These are phyloP conservation scores for Semaprochilodus insignis DNA, from an alignment of 2,797 vertebrate species.

Conservation along the genomic window DNA sequence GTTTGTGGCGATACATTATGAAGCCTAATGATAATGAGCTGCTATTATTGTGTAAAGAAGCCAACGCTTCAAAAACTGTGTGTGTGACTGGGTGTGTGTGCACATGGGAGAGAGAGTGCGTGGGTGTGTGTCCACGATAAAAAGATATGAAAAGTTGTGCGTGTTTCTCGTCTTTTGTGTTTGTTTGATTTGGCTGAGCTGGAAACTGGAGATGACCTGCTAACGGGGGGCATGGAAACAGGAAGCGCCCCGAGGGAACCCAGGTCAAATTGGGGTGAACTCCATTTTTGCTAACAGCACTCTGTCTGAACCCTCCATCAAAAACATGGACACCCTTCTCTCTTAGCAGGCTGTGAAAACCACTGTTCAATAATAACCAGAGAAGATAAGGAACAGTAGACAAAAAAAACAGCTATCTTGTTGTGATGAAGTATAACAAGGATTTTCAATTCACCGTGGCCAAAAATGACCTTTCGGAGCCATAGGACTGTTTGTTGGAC, in stretches of 20 bases:
- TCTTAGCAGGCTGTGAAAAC: constrained; percentile 60
- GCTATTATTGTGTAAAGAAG: constrained; percentile 71
- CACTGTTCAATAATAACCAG: constrained; percentile 47
- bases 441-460: constrained; percentile 55
- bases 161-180: constrained; percentile 78
- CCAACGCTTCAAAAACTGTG: constrained; percentile 47
- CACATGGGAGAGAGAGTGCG: not conserved
- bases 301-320: constrained; percentile 65
- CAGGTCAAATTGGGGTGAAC: constrained; percentile 67
- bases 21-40: constrained; percentile 60
- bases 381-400: constrained; percentile 38
- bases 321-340: constrained; percentile 56
- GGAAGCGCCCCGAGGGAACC: constrained; percentile 55
- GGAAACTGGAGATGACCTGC: constrained; percentile 70
- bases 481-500: constrained; percentile 56
- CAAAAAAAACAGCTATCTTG: constrained; percentile 45
- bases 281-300: constrained; percentile 68
- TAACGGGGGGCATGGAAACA: constrained; percentile 62
- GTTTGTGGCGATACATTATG: constrained; percentile 47
- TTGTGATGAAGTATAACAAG: constrained; percentile 46
- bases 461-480: constrained; percentile 57
- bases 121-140: constrained; percentile 38
- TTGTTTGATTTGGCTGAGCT: constrained; percentile 75
- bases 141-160: constrained; percentile 78
- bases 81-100: constrained; percentile 30